These are phyloP conservation scores for Melinopterus prodromus DNA, from an alignment of 2,888 invertebrate species.

Conservation along the genomic window DNA sequence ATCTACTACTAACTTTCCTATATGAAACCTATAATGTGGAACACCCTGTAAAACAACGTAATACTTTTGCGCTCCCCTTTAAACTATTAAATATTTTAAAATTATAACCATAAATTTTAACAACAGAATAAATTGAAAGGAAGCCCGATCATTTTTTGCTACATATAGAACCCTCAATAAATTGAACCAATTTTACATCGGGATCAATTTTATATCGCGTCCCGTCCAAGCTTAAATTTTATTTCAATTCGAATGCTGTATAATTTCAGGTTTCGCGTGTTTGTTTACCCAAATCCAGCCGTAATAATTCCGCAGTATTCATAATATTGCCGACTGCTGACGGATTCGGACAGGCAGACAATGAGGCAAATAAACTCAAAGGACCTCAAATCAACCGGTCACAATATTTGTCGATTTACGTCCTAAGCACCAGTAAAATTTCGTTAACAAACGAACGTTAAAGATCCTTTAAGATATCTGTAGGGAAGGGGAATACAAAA, in stretches of 20 bases:
- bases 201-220: background rate
- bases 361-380: background rate
- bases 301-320: background rate
- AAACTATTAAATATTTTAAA: background rate
- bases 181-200: background rate
- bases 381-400: background rate
- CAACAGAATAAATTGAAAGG: background rate
- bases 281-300: background rate
- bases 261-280: background rate
- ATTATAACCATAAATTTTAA: background rate
- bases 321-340: background rate
- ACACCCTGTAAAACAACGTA: too few species aligned
- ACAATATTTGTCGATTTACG: background rate
- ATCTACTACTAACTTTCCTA: too few species aligned
- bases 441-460: background rate
- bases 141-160: background rate
- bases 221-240: background rate
- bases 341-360: background rate
- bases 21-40: too few species aligned
- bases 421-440: background rate
- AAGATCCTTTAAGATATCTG: background rate
- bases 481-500: background rate
- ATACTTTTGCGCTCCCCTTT: too few species aligned
- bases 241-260: background rate
- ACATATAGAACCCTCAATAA: background rate